Percentiles rank a stretch among this genome's conserved stretches.
Evolutionary conservation across 1,140 invertebrate genomes (phyloP).

Genomic region (Drosophila rhopaloa): DNA sequence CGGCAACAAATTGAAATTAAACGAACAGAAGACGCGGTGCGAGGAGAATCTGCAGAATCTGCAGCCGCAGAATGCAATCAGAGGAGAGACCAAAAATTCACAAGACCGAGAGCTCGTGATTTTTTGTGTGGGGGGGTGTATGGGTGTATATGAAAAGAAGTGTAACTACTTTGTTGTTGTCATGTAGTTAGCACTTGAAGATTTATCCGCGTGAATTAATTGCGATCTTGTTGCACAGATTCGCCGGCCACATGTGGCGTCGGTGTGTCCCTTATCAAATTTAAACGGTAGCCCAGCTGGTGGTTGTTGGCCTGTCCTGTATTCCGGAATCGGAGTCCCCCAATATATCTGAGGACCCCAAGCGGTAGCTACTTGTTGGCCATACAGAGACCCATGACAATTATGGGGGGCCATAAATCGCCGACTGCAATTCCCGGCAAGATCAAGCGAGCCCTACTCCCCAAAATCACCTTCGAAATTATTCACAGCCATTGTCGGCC

Average conservation of each 20-base stretch:
- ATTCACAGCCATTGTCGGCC: constrained; percentile 68
- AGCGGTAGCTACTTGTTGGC: constrained; percentile 67
- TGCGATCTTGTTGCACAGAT: constrained; percentile 81
- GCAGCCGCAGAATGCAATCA: constrained; percentile 79
- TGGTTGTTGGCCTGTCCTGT: constrained; percentile 14
- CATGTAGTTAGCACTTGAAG: constrained; percentile 85
- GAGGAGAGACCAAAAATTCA: constrained; percentile 27
- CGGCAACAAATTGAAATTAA: constrained; percentile 84
- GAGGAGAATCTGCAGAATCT: background rate
- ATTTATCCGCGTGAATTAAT: constrained; percentile 85
- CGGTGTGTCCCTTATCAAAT: constrained; percentile 69
- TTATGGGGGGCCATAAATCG: constrained; percentile 79
- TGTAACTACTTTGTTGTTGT: constrained; percentile 84
- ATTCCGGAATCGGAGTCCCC: background rate
- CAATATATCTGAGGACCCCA: background rate
- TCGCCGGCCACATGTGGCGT: constrained; percentile 74
- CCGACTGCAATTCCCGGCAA: constrained; percentile 51
- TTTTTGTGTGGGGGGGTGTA: constrained; percentile 16
- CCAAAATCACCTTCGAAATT: constrained; percentile 44
- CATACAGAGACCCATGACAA: constrained; percentile 81
- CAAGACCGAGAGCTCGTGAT: constrained; percentile 35
- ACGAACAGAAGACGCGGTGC: constrained; percentile 49
- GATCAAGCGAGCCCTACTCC: constrained; percentile 55
- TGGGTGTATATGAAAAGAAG: constrained; percentile 32
- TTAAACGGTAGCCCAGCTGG: constrained; percentile 82